Base-by-base conservation (phyloP, 2,888 invertebrate species). In the Phlogophora meticulosa region DNA sequence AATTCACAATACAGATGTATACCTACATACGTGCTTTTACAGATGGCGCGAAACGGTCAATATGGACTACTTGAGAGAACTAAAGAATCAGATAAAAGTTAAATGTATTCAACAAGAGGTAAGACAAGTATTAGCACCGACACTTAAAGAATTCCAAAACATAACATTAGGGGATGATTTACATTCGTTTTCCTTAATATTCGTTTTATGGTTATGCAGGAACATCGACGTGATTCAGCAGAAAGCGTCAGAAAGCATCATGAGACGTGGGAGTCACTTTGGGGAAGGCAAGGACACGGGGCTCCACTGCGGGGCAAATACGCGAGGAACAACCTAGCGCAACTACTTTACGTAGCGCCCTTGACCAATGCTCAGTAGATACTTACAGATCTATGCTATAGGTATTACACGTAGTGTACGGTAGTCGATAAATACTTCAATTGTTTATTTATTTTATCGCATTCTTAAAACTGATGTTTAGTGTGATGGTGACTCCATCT, bases 211-310 rank as follows among this genome's bases (percentile, higher is more conserved):
- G 0, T 40, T 76, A 72, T 72, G 28, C 86, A 97, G 97, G 96
- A 96, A 86, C 95, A 95, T 64, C 96, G 96, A 43, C 94, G 92
- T 11, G 92, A 96, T 72, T 98, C 98, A 43, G 96, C 96, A 38
- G 97, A 97, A 87, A 96, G 96, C 80, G 96, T 96, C 65, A 96
- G 96, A 57, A 95, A 95, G 75, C 98, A 98, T 88, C 97, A 98
- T 89, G 96, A 96, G 78, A 97, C 98, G 2, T 98, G 98, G 97
- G 96, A 97, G 55, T 96, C 96, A 11, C 96, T 97, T 81, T 98
- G 98, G 98, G 98, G 98, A 32, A 96, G 97, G 52, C 98, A 98
- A 0, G 98, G 98, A 0, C 97, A 97, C 84, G 95, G 95, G 0
- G 95, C 95, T 1, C 95, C 95, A 9, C 90, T 90, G 40, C 97